phyloP scores from a whole-genome alignment of 2,113 vertebrate genomes.

The Prunella himalayana region DNA sequence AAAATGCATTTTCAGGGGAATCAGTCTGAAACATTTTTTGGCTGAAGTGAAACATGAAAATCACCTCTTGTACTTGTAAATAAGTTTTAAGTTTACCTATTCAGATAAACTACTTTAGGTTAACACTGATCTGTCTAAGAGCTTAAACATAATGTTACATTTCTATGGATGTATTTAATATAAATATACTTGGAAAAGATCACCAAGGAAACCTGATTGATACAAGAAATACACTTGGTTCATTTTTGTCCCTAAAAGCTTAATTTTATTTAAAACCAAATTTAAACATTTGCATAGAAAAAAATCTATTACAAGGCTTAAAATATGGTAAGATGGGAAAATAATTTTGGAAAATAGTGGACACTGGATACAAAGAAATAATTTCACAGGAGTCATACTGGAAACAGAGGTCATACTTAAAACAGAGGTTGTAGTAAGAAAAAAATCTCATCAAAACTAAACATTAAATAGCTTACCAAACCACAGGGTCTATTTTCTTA shows the following conservation, averaged over 20 bases:
- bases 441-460: neutral
- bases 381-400: neutral
- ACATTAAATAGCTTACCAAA: neutral
- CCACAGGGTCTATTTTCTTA: neutral
- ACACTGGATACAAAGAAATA: neutral
- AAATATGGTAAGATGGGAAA: neutral
- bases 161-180: neutral
- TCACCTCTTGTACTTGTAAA: neutral
- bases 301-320: neutral
- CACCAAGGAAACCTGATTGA: neutral
- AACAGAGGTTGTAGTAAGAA: neutral
- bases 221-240: neutral
- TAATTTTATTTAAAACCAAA: neutral
- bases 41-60: neutral
- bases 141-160: neutral
- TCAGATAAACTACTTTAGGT: neutral
- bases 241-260: neutral
- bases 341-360: neutral
- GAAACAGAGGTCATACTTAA: neutral
- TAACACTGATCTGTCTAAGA: neutral
- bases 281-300: neutral
- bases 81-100: neutral
- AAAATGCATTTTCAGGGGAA: neutral
- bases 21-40: neutral
- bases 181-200: neutral